phyloP scores from a whole-genome alignment of 2,113 vertebrate species.

The Axis porcinus region DNA sequence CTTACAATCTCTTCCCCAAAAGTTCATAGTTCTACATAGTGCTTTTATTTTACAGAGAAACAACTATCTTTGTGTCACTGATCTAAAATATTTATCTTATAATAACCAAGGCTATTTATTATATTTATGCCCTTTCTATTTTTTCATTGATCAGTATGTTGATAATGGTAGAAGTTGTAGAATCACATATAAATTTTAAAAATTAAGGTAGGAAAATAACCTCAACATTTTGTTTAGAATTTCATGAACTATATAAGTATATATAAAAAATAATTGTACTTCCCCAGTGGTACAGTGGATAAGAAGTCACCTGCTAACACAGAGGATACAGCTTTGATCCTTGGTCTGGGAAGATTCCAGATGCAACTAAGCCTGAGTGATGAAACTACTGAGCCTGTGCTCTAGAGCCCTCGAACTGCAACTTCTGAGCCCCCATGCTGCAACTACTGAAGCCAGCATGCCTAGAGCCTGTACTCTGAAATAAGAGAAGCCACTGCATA shows the following conservation, averaged over 20 bases:
- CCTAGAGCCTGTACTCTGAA: neutral
- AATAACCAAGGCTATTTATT: neutral
- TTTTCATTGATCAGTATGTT: neutral
- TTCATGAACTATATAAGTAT: neutral
- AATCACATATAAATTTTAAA: neutral
- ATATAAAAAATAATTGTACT: neutral
- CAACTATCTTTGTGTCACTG: neutral
- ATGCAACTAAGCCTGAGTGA: neutral
- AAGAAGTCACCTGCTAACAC: neutral
- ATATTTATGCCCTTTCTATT: neutral
- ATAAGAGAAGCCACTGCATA: neutral
- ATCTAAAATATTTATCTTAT: neutral
- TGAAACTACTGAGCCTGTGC: neutral
- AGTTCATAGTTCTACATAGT: neutral
- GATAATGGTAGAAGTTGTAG: neutral
- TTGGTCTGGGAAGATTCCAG: neutral
- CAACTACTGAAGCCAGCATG: neutral
- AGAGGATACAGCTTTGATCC: neutral
- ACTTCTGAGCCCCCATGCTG: neutral
- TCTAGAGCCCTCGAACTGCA: neutral
- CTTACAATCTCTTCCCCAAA: neutral
- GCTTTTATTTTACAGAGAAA: neutral
- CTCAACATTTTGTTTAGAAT: neutral
- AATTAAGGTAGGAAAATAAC: neutral
- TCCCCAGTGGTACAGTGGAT: neutral